phyloP scores from a whole-genome alignment of 2,113 vertebrate genomes.

The Oryzias curvinotus region DNA sequence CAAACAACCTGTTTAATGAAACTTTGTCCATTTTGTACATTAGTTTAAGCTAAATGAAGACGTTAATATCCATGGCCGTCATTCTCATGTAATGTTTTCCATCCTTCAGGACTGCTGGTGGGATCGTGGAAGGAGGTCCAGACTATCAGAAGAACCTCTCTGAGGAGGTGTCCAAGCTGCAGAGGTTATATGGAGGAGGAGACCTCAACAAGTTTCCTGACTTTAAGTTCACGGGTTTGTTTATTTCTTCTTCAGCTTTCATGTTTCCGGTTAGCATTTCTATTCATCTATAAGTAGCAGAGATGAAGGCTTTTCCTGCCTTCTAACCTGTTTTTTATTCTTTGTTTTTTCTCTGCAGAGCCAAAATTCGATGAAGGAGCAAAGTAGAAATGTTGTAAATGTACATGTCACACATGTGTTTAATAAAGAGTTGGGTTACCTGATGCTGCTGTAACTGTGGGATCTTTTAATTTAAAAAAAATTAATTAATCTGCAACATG shows the following conservation, averaged over 20 bases:
- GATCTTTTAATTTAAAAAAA: neutral
- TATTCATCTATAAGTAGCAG: slow-evolving; percentile 22
- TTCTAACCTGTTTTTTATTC: neutral
- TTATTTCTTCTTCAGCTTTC: neutral
- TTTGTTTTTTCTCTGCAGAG: slow-evolving; percentile 38
- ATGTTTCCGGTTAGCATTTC: slow-evolving; percentile 1
- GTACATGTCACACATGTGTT: slow-evolving; percentile 62
- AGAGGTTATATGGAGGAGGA: slow-evolving; percentile 86
- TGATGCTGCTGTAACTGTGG: neutral
- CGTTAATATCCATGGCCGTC: too few species aligned
- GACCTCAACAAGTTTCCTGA: slow-evolving; percentile 88
- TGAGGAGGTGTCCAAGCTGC: slow-evolving; percentile 85
- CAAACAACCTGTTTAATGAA: neutral
- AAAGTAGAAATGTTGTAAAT: slow-evolving; percentile 64
- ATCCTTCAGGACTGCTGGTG: slow-evolving; percentile 79
- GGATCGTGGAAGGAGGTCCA: slow-evolving; percentile 83
- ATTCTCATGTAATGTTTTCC: neutral
- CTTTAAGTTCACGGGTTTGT: slow-evolving; percentile 89
- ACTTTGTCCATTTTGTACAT: too few species aligned
- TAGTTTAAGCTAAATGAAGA: too few species aligned
- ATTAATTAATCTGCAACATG: too few species aligned
- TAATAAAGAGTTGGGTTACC: slow-evolving; percentile 65
- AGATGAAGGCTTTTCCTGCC: neutral
- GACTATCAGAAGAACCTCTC: slow-evolving; percentile 85
- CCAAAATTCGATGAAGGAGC: slow-evolving; percentile 69